Evolutionary conservation across 2,797 vertebrate genomes (phyloP), one percentile per base, ranked within the genome.

Genomic region (Channallabes apus): DNA sequence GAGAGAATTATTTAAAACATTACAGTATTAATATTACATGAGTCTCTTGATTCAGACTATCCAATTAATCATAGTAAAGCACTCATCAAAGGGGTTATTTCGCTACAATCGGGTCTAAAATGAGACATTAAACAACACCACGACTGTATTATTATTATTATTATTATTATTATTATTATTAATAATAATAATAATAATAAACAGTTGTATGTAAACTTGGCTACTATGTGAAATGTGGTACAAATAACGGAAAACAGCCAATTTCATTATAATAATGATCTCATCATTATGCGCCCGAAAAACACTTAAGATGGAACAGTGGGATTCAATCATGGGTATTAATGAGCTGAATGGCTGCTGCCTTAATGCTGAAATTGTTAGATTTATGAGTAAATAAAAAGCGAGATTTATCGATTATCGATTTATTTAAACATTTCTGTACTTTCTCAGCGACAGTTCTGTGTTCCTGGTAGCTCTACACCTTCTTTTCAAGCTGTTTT

Each of bases 21-120:
- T 93, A 90, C 86, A 85, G 87, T 87, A 94, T 96, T 91, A 94
- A 95, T 96, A 94, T 94, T 95, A 94, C 65, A 96, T 32, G 88
- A 64, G 64, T 77, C 61, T 77, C 64, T 72, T 22, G 35, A 80
- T 80, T 80, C 67, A 65, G 29, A 67, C 64, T 38, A 24, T 80
- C 68, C 77, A 81, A n/a, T 65, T 80, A 69, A 32, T 58, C 67
- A 72, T 35, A 27, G 35, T 64, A 15, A 85, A 80, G 38, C 56
- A 80, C 81, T 81, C 29, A 85, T 85, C 46, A 54, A n/a, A 64
- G 14, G 15, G 18, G 5, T 6, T 85, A 32, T 64, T 64, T 56
- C 12, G 6, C 29, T 20, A 3, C 14, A 22, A 35, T 27, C 67
- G 20, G 15, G 2, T 59, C 3, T 35, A 14, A 75, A 61, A 24